A percentile compares a stretch with the other conserved stretches of the same genome.
phyloP scores from a whole-genome alignment of 2,113 vertebrate genomes.

The Arenaria interpres region DNA sequence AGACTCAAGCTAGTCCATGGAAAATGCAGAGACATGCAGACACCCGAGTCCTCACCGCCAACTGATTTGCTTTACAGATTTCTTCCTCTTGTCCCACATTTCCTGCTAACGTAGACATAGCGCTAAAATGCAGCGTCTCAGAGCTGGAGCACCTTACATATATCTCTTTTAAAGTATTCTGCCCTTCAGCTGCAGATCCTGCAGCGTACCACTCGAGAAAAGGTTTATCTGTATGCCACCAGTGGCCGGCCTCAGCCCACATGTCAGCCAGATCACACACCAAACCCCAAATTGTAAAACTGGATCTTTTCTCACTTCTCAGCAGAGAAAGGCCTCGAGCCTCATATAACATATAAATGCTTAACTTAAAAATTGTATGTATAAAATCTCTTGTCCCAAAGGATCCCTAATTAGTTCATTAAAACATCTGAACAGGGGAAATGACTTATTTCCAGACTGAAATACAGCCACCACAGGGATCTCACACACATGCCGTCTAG shows the following conservation, averaged over 20 bases:
- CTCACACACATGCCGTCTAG: neutral
- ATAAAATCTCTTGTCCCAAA: neutral
- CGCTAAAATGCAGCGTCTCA: rapidly evolving
- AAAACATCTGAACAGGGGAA: neutral
- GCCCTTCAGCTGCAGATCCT: neutral
- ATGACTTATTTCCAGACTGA: neutral
- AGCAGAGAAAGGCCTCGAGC: neutral
- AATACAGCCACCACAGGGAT: neutral
- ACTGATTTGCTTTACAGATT: neutral
- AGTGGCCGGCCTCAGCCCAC: neutral
- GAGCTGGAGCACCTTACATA: neutral
- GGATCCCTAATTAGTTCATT: neutral
- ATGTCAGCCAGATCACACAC: neutral
- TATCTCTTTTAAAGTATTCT: neutral
- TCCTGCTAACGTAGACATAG: neutral
- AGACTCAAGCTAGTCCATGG: neutral
- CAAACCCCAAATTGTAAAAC: neutral
- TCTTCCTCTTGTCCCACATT: neutral
- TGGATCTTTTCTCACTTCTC: neutral
- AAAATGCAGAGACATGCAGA: neutral
- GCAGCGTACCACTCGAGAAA: neutral
- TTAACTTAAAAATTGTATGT: neutral
- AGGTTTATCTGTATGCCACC: neutral
- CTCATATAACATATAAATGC: neutral
- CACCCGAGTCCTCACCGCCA: neutral